These are phyloP conservation scores for Lepidocolaptes lacrymiger DNA, from an alignment of 2,797 vertebrate species.

Conservation along the genomic window DNA sequence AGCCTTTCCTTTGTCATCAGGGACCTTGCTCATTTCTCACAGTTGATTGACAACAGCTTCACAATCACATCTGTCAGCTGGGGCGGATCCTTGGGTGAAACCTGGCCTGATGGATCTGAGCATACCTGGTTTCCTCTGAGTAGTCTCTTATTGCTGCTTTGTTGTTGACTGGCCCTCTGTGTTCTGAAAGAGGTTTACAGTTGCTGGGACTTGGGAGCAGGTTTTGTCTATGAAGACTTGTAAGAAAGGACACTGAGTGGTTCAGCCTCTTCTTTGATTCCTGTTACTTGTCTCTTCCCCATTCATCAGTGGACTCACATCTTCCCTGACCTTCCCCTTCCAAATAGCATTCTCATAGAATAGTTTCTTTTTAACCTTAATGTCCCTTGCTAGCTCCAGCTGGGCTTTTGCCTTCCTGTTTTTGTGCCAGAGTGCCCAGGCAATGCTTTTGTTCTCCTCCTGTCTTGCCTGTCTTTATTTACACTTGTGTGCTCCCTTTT, in stretches of 20 bases:
- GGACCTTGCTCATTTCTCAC: not conserved
- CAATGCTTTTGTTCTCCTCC: conserved; percentile 10
- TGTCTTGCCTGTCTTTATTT: conserved; percentile 27
- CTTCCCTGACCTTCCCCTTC: not conserved
- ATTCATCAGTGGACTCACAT: not conserved
- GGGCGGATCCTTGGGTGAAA: not conserved
- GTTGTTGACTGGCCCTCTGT: not conserved
- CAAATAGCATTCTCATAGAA: not conserved
- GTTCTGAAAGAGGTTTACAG: not conserved
- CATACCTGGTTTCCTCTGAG: not conserved
- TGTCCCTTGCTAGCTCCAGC: not conserved
- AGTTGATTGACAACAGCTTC: not conserved
- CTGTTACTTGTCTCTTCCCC: conserved; percentile 1
- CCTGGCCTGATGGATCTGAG: not conserved
- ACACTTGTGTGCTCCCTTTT: conserved; percentile 7
- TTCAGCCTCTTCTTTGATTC: conserved; percentile 10
- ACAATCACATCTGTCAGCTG: not conserved
- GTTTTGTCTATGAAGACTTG: not conserved
- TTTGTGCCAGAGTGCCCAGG: not conserved
- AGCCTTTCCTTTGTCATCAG: not conserved
- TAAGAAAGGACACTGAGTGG: not conserved
- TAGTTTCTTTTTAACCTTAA: conserved; percentile 34
- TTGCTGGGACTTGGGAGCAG: not conserved
- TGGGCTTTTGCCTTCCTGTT: conserved; percentile 2
- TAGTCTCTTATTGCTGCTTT: not conserved